Conservation (phyloP, 2,888 invertebrate genomes). For the Brenthis daphne region DNA sequence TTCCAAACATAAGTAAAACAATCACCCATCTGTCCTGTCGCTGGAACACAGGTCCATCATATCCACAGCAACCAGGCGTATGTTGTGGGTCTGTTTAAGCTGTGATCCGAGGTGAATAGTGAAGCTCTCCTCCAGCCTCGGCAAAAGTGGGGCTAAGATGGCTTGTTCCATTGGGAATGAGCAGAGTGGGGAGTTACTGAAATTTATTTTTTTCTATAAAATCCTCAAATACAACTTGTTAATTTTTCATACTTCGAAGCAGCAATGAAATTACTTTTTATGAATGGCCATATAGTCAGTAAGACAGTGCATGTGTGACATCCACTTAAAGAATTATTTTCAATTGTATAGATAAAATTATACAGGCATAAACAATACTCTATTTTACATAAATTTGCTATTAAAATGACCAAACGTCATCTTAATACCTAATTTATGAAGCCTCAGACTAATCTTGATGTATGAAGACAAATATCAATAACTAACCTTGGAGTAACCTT, state of each 20-base stretch:
- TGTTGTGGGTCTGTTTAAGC: slow-evolving; percentile 99
- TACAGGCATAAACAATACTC: too few species aligned
- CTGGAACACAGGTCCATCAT: slow-evolving; percentile 79
- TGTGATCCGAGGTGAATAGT: slow-evolving; percentile 99
- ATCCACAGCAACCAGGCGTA: slow-evolving; percentile 93
- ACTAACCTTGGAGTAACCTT: slow-evolving; percentile 84
- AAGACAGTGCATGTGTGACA: too few species aligned
- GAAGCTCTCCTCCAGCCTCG: slow-evolving; percentile 94
- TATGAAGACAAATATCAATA: background rate
- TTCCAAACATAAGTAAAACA: too few species aligned
- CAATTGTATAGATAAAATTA: too few species aligned
- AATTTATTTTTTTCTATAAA: background rate
- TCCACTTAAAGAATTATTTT: too few species aligned
- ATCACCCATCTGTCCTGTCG: slow-evolving; percentile 54
- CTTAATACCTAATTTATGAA: too few species aligned
- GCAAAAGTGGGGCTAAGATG: slow-evolving; percentile 41
- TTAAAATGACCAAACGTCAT: too few species aligned
- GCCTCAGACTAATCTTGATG: too few species aligned
- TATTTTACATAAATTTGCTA: too few species aligned
- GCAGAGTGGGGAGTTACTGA: slow-evolving; percentile 70
- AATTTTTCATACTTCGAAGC: background rate
- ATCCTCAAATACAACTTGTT: too few species aligned
- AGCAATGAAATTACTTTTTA: too few species aligned
- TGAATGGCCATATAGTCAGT: too few species aligned
- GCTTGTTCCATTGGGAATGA: slow-evolving; percentile 48